Evolutionary conservation across 2,797 vertebrate species (phyloP).

Genomic region (Anas acuta): DNA sequence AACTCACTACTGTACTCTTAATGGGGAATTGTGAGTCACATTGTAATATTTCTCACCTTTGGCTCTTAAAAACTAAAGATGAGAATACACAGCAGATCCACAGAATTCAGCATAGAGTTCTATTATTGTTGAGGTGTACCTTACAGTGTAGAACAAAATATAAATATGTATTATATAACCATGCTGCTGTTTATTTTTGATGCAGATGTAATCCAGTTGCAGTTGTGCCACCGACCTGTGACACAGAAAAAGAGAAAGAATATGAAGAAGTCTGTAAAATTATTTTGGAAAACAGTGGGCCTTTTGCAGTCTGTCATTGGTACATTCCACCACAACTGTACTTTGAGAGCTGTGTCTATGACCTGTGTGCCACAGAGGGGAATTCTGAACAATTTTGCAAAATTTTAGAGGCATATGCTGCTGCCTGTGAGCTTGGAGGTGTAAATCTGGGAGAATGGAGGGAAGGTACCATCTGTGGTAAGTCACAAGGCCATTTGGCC

Average conservation of each 20-base stretch:
- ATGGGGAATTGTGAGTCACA: background rate
- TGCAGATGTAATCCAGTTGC: conserved; percentile 45
- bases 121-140: background rate
- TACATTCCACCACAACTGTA: conserved; percentile 79
- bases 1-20: background rate
- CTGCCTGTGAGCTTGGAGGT: conserved; percentile 80
- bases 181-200: background rate
- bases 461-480: conserved; percentile 80
- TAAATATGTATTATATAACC: background rate
- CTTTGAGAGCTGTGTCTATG: conserved; percentile 82
- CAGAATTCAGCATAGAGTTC: background rate
- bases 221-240: background rate
- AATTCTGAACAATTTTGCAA: conserved; percentile 76
- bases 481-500: conserved; percentile 32
- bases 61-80: background rate
- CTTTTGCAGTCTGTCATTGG: conserved; percentile 82
- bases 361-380: conserved; percentile 82
- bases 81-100: background rate
- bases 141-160: background rate
- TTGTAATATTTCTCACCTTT: background rate
- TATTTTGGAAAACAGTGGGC: conserved; percentile 36
- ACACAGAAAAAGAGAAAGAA: background rate
- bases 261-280: conserved; percentile 38
- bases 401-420: conserved; percentile 81
- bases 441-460: conserved; percentile 81